phyloP scores from a whole-genome alignment of 2,888 invertebrate species.

The Watsonalla cultraria region DNA sequence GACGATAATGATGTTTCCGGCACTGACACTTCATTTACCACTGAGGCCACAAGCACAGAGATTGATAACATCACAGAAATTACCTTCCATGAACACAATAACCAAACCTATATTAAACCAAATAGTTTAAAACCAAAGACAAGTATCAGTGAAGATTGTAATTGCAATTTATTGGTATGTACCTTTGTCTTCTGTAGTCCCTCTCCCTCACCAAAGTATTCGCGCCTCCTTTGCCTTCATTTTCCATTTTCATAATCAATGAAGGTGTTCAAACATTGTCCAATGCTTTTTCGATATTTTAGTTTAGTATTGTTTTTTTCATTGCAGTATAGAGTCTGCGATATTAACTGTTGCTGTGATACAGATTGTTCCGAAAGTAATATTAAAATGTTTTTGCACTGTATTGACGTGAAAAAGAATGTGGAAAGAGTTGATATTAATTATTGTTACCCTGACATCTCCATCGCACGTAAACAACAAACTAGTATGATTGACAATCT shows the following conservation, averaged over 20 bases:
- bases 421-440: slow-evolving; percentile 17
- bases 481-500: slow-evolving; percentile 36
- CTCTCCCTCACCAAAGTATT: no score
- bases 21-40: slow-evolving; percentile 38
- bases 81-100: slow-evolving; percentile 46
- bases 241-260: no score
- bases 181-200: background rate
- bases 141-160: slow-evolving; percentile 33
- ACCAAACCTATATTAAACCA: slow-evolving; percentile 35
- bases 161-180: slow-evolving; percentile 61
- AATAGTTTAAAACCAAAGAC: slow-evolving; percentile 30
- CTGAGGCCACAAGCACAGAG: slow-evolving; percentile 45
- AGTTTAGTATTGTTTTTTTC: slow-evolving; percentile 21
- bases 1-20: slow-evolving; percentile 53
- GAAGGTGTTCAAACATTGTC: background rate
- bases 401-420: slow-evolving; percentile 46
- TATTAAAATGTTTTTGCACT: slow-evolving; percentile 79
- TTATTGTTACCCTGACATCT: slow-evolving; percentile 29
- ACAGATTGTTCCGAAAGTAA: slow-evolving; percentile 82
- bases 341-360: slow-evolving; percentile 93
- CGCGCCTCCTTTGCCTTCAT: no score
- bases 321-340: slow-evolving; percentile 81
- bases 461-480: slow-evolving; percentile 17
- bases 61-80: slow-evolving; percentile 63
- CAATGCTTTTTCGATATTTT: slow-evolving; percentile 3